Evolutionary conservation across 2,888 invertebrate species (phyloP).

Genomic region (Neoscelio sp.): DNA sequence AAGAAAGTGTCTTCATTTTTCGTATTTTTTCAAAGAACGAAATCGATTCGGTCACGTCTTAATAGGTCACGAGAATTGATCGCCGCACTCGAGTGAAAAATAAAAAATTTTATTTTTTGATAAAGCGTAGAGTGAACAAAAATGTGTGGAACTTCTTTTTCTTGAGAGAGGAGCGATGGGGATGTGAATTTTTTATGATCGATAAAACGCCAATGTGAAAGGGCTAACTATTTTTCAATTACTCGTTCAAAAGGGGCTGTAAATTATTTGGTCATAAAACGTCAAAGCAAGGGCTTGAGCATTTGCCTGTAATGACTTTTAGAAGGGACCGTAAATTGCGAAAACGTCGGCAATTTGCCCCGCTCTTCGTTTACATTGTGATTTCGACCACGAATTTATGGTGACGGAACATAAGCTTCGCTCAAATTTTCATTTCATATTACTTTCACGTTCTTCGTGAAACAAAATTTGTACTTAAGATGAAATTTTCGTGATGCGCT

Average conservation of each 20-base stretch:
- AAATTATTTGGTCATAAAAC: conserved; percentile 47
- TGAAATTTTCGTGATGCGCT: not conserved
- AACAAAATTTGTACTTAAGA: conserved; percentile 10
- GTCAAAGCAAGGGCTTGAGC: conserved; percentile 32
- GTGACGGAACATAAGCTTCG: conserved; percentile 38
- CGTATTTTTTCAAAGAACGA: not conserved
- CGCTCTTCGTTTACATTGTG: conserved; percentile 17
- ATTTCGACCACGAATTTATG: conserved; percentile 50
- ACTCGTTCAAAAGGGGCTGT: conserved; percentile 33
- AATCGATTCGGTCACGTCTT: not conserved
- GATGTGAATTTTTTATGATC: conserved; percentile 17
- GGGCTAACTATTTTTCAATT: conserved; percentile 51
- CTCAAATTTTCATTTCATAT: conserved; percentile 27
- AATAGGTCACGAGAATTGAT: too few species aligned
- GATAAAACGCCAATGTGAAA: conserved; percentile 31
- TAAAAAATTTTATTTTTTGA: too few species aligned
- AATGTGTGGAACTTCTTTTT: too few species aligned
- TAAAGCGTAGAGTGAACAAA: too few species aligned
- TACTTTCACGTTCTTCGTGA: conserved; percentile 34
- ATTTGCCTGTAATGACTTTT: conserved; percentile 47
- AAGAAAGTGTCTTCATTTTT: conserved; percentile 6
- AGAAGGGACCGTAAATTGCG: conserved; percentile 49
- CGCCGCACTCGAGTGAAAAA: too few species aligned
- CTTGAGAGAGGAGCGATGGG: not conserved
- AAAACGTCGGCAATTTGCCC: conserved; percentile 38